Conservation (phyloP, 2,797 vertebrate genomes). For the Amazona ochrocephala region DNA sequence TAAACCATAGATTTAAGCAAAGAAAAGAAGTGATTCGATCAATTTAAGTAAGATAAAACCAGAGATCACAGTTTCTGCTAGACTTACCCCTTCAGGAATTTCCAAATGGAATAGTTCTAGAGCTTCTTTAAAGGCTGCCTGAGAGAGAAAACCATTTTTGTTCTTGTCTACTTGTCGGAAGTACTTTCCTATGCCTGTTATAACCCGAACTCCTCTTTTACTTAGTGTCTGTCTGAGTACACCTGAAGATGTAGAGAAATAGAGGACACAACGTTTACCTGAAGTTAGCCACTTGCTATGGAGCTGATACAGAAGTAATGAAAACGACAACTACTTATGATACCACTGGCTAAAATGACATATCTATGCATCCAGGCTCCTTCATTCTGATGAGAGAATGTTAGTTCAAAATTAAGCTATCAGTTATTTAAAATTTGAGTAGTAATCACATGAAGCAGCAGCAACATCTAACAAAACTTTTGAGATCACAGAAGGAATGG, state of each 20-base stretch:
- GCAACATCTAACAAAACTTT: background rate
- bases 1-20: background rate
- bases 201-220: constrained; percentile 72
- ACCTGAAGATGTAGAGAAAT: constrained; percentile 59
- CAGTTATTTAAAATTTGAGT: background rate
- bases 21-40: background rate
- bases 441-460: background rate
- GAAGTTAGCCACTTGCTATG: background rate
- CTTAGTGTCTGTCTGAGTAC: constrained; percentile 65
- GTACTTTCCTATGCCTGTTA: constrained; percentile 77
- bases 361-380: background rate
- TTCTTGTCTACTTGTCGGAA: constrained; percentile 72
- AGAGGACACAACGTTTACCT: background rate
- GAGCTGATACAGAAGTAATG: background rate
- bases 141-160: constrained; percentile 69
- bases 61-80: background rate
- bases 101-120: constrained; percentile 75
- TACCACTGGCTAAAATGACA: background rate
- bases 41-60: background rate
- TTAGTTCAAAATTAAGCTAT: background rate
- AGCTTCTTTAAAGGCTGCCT: constrained; percentile 71
- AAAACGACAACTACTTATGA: background rate
- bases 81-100: constrained; percentile 73
- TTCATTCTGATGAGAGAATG: background rate
- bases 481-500: background rate